Percentiles rank a stretch among this genome's conserved stretches.
phyloP scores from a whole-genome alignment of 2,797 vertebrate species.

The Protosalanx chinensis region DNA sequence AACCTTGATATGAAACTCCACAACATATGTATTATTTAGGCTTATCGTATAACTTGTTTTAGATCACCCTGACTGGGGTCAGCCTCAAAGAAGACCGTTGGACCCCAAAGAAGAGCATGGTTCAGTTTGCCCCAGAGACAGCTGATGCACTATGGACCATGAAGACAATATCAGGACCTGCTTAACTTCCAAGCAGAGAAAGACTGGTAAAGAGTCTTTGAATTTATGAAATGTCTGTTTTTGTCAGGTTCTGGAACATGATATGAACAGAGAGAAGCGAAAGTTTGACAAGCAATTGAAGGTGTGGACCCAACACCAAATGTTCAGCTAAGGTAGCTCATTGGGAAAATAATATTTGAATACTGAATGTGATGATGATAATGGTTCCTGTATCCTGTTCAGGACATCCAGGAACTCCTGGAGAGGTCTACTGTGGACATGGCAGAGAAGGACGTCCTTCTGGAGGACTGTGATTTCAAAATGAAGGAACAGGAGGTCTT shows the following conservation, averaged over 20 bases:
- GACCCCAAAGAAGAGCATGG: neutral
- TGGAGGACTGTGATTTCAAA: neutral
- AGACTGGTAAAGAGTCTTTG: neutral
- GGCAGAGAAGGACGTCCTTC: neutral
- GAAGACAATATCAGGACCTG: slow-evolving; percentile 1
- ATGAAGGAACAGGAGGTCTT: neutral
- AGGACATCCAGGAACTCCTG: slow-evolving; percentile 4
- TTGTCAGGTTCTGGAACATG: slow-evolving; percentile 1
- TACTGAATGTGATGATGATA: neutral
- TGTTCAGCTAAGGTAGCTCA: neutral
- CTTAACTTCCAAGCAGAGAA: neutral
- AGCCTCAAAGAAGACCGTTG: neutral
- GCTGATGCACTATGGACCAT: neutral
- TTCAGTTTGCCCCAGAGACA: too few species aligned
- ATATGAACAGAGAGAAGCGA: neutral
- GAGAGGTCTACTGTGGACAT: neutral
- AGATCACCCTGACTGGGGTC: neutral
- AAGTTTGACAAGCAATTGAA: neutral
- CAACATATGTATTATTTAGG: too few species aligned
- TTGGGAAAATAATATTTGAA: neutral
- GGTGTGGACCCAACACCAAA: neutral
- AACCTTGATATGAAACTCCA: too few species aligned
- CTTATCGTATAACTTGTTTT: neutral
- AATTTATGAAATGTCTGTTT: neutral
- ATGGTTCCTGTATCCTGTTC: neutral